These are phyloP conservation scores for Gyrodactylus bullatarudis DNA, from an alignment of 1,140 invertebrate species.

Conservation along the genomic window DNA sequence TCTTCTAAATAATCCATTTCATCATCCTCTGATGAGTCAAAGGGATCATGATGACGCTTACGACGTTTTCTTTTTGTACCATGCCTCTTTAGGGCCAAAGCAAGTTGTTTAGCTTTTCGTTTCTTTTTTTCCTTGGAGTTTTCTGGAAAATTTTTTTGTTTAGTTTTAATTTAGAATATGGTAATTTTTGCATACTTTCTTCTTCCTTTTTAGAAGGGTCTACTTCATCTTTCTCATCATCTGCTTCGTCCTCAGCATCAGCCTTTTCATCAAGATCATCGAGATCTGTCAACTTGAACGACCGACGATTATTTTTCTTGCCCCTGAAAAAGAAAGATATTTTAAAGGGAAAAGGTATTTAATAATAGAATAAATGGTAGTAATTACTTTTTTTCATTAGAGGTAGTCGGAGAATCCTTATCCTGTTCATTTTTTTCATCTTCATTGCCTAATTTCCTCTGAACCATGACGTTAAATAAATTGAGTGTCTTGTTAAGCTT, in stretches of 20 bases:
- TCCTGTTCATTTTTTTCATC: background rate
- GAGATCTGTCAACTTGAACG: background rate
- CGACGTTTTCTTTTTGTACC: background rate
- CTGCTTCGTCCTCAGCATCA: background rate
- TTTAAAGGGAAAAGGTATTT: background rate
- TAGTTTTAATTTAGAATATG: background rate
- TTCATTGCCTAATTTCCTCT: background rate
- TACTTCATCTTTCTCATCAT: background rate
- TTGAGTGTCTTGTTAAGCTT: background rate
- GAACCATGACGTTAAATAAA: background rate
- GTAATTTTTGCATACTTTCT: background rate
- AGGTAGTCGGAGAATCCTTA: background rate
- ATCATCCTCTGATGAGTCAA: background rate
- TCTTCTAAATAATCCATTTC: background rate
- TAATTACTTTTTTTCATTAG: too few relatives aligned
- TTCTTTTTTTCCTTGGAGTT: background rate
- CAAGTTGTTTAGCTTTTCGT: background rate
- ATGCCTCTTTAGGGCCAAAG: background rate
- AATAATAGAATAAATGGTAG: background rate
- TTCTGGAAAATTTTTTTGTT: background rate
- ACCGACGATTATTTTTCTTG: background rate
- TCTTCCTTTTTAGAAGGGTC: background rate
- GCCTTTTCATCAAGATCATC: background rate
- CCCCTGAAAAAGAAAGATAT: background rate
- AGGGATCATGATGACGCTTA: background rate